These are phyloP conservation scores for Euleptes europaea DNA, from an alignment of 2,113 vertebrate species.

Conservation along the genomic window DNA sequence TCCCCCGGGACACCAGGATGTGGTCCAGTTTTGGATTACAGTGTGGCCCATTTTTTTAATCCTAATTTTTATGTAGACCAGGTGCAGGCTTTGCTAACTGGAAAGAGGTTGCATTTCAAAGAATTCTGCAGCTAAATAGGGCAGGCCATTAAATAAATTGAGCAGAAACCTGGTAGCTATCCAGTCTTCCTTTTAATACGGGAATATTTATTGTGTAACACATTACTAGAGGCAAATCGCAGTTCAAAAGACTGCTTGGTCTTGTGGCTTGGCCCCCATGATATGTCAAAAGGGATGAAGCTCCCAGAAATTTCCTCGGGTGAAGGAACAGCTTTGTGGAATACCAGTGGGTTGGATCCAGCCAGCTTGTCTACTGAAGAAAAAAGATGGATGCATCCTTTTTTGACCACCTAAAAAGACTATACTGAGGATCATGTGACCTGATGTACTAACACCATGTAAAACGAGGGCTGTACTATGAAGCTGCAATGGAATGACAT, in stretches of 20 bases:
- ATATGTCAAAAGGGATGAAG: not conserved
- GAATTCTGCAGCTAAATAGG: not conserved
- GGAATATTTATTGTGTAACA: conserved; percentile 10
- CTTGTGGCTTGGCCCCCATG: not conserved
- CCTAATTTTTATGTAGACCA: not conserved
- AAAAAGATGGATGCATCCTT: too few species aligned
- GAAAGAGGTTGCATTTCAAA: not conserved
- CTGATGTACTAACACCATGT: not conserved
- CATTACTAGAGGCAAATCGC: not conserved
- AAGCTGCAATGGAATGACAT: too few species aligned
- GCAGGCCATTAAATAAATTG: not conserved
- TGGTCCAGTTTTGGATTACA: not conserved
- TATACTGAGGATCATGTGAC: too few species aligned
- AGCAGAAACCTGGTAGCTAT: not conserved
- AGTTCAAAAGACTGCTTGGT: not conserved
- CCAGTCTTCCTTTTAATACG: not conserved
- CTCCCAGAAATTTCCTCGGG: too few species aligned
- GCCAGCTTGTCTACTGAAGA: too few species aligned
- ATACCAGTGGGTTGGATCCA: not conserved
- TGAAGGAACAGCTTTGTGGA: not conserved
- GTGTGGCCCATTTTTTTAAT: not conserved
- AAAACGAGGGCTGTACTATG: not conserved
- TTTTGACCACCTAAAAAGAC: too few species aligned
- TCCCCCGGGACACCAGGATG: not conserved
- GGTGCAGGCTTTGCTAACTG: not conserved